phyloP scores from a whole-genome alignment of 2,797 vertebrate species.

The Liasis olivaceus region DNA sequence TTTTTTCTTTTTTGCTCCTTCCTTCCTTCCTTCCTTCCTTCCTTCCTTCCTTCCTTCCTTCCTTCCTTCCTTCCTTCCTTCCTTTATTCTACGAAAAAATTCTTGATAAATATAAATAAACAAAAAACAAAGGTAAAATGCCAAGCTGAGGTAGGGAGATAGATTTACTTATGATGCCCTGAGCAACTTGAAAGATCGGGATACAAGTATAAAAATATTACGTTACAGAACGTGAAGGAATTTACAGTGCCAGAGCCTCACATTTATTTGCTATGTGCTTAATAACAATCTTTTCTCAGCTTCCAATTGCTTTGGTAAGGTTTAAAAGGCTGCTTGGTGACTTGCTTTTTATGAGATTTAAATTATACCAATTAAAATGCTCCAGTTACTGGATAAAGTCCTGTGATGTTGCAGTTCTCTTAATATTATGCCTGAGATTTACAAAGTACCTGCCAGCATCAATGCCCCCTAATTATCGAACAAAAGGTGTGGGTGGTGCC shows the following conservation, averaged over 20 bases:
- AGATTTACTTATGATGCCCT: neutral
- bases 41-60: neutral
- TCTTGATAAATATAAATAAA: neutral
- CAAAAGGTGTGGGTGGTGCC: conserved; percentile 37
- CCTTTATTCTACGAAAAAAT: neutral
- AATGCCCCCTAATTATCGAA: conserved; percentile 58
- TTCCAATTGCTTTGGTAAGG: conserved; percentile 59
- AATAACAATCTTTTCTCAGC: conserved; percentile 40
- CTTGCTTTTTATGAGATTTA: conserved; percentile 73
- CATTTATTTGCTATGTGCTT: conserved; percentile 42
- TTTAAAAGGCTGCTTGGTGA: conserved; percentile 60
- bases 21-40: neutral
- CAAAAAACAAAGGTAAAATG: neutral
- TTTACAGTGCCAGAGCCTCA: conserved; percentile 19
- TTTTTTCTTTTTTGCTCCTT: neutral
- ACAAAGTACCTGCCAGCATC: conserved; percentile 49
- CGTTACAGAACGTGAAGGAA: neutral
- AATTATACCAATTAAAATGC: conserved; percentile 73
- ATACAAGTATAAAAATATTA: neutral
- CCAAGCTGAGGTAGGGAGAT: neutral
- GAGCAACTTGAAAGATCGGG: neutral
- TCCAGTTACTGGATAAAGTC: conserved; percentile 62
- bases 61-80: neutral
- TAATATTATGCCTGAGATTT: conserved; percentile 72
- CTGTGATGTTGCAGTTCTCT: conserved; percentile 62